A percentile compares a stretch with the other conserved stretches of the same genome.
Evolutionary conservation across 2,113 vertebrate genomes (phyloP).

Genomic region (Panthera uncia): DNA sequence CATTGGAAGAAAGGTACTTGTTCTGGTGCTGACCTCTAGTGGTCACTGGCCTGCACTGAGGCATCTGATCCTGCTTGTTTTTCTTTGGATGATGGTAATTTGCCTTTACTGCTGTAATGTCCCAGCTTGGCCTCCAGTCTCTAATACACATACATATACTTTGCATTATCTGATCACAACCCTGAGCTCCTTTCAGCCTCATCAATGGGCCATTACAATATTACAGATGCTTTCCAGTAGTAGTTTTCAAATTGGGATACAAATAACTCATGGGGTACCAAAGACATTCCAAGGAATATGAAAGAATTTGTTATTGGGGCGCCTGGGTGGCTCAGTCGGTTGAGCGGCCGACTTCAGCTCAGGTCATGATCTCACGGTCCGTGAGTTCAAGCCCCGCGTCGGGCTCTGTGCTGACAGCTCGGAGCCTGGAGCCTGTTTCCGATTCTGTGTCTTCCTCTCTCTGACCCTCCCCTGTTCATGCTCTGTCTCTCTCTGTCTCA

Average conservation of each 20-base stretch:
- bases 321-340: too few relatives aligned
- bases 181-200: background rate
- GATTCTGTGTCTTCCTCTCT: too few relatives aligned
- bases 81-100: background rate
- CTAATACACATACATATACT: background rate
- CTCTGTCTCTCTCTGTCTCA: too few relatives aligned
- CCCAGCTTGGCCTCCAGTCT: background rate
- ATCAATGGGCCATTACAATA: background rate
- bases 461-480: too few relatives aligned
- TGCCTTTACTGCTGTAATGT: background rate
- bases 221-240: background rate
- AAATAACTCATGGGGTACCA: background rate
- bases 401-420: too few relatives aligned
- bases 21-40: conserved; percentile 55
- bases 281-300: background rate
- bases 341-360: too few relatives aligned
- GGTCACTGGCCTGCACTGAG: background rate
- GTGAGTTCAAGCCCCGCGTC: too few relatives aligned
- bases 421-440: too few relatives aligned
- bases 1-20: background rate
- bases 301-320: background rate
- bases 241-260: background rate
- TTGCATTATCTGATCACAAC: background rate
- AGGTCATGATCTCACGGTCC: too few relatives aligned
- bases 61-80: background rate